Base-by-base conservation (phyloP, 2,113 vertebrate genomes). In the human (Homo sapiens) region DNA sequence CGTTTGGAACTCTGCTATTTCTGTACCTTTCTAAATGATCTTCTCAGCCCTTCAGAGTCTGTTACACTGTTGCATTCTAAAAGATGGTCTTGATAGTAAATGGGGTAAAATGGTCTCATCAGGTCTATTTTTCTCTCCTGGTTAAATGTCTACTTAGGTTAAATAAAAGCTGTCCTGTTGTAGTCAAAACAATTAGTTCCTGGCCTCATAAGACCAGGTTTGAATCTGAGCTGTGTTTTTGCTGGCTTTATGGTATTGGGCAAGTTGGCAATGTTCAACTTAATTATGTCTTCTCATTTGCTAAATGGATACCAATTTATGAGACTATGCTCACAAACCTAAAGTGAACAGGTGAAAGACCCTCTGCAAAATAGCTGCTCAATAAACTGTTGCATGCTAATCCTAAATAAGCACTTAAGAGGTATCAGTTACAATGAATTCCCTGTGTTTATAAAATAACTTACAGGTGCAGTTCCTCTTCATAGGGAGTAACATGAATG, bases 341-440 rank as follows among this genome's bases (percentile, higher is more conserved):
- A 7, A 3, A 68, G 35, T 18, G 80, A 23, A 78, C 40, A 78
- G 43, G 45, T 78, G 27, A 64, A 64, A 64, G 61, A 13, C 12
- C 61, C 61, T 32, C 61, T 30, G 61, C 27, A 64, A 64, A 52
- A 13, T 23, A 76, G 70, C 13, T 64, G 7, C 32, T 55, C 38
- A 35, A 4, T 66, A 45, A 38, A 6, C 25, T 35, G 20, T 17
- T 72, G 11, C 16, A 0, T 45, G 18, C 23, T 30, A 4, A 23
- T 55, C 72, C 27, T 40, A 30, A 27, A 4, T 8, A 13, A 66
- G 43, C 59, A 1, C 9, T 20, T 59, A 12, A 52, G 61, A 43
- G 6, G 12, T 2, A 0, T 27, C 73, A 35, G n/a, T 57, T 2
- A 1, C 9, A 22, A 0, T 23, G 35, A n/a, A 22, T 73, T 27